Conservation (phyloP, 2,797 vertebrate genomes). For the Artibeus jamaicensis region DNA sequence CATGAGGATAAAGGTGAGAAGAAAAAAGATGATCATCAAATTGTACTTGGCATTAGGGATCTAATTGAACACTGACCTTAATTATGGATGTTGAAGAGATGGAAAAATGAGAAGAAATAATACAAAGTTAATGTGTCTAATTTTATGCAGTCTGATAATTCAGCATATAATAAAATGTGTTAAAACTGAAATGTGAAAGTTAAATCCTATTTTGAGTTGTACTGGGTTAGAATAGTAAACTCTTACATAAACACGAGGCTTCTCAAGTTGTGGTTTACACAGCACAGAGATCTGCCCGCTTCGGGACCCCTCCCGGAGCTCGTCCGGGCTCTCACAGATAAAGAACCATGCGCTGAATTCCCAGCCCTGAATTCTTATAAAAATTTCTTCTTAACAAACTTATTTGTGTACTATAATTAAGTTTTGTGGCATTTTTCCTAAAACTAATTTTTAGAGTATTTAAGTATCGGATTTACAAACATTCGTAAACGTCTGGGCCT, state of each 20-base stretch:
- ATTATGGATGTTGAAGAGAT: constrained; percentile 6
- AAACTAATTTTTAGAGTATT: background rate
- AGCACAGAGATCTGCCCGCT: background rate
- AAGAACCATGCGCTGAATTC: background rate
- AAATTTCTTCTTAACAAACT: background rate
- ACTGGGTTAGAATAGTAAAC: constrained; percentile 8
- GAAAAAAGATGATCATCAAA: background rate
- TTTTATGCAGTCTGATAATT: background rate
- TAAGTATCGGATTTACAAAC: background rate
- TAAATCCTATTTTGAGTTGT: background rate
- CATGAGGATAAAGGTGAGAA: background rate
- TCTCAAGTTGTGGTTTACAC: background rate
- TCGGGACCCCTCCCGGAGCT: background rate
- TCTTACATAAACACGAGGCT: background rate
- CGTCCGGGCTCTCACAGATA: background rate
- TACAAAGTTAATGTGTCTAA: background rate
- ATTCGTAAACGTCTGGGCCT: background rate
- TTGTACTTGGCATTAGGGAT: background rate
- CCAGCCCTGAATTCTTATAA: background rate
- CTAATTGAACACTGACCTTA: background rate
- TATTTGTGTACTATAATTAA: background rate
- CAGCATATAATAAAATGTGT: constrained; percentile 13
- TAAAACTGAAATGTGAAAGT: background rate
- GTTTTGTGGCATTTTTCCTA: background rate
- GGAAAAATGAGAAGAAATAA: background rate